These are phyloP conservation scores for Coregonus sp. DNA, from an alignment of 2,797 vertebrate species.

Conservation along the genomic window DNA sequence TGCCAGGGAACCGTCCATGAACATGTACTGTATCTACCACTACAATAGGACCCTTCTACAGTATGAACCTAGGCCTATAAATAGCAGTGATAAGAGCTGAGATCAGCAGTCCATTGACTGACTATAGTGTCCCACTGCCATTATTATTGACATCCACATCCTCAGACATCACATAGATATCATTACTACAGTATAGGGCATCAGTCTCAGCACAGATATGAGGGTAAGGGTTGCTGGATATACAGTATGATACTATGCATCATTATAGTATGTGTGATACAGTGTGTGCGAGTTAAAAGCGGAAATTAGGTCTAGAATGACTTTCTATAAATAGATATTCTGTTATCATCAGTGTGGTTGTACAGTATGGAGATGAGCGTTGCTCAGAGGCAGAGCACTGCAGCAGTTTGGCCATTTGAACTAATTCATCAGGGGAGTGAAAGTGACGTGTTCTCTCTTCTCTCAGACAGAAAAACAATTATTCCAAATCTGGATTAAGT, in stretches of 20 bases:
- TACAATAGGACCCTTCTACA: neutral
- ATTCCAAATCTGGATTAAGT: neutral
- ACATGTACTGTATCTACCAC: neutral
- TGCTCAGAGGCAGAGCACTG: slow-evolving; percentile 8
- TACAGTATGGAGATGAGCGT: neutral
- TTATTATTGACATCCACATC: slow-evolving; percentile 1
- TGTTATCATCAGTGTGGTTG: neutral
- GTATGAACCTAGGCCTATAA: neutral
- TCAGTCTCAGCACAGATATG: neutral
- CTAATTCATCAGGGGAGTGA: neutral
- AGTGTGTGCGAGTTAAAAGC: neutral
- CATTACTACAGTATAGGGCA: neutral
- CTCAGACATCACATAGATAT: neutral
- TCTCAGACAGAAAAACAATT: neutral
- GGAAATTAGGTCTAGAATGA: neutral
- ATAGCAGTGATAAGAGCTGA: neutral
- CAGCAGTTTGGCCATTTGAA: slow-evolving; percentile 15
- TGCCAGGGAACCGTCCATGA: neutral
- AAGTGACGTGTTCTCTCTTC: neutral
- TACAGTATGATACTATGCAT: neutral
- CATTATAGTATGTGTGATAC: neutral
- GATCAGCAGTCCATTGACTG: neutral
- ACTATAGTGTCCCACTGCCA: neutral
- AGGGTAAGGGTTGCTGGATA: neutral
- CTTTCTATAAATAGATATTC: neutral